phyloP scores from a whole-genome alignment of 2,888 invertebrate genomes.

The Chrysotoxum bicinctum region DNA sequence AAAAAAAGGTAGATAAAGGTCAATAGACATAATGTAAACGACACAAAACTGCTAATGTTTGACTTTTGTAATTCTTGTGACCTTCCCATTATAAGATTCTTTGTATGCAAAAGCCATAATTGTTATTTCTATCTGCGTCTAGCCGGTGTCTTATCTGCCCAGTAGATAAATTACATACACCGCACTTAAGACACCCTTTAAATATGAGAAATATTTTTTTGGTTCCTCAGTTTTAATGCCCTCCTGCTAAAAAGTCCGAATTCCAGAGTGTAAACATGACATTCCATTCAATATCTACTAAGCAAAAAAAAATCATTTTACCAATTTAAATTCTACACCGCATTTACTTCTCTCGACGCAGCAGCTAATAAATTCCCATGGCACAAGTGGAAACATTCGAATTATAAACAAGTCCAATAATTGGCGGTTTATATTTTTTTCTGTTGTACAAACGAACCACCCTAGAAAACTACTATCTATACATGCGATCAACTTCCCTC shows the following conservation, averaged over 20 bases:
- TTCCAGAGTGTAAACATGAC: not conserved
- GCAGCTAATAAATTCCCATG: slow-evolving; percentile 31
- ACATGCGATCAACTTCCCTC: not conserved
- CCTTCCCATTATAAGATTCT: too few species aligned
- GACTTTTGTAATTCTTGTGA: too few species aligned
- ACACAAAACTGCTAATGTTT: too few species aligned
- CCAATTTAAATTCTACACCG: slow-evolving; percentile 51
- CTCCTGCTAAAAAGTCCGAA: not conserved
- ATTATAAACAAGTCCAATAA: slow-evolving; percentile 40
- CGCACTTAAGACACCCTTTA: too few species aligned
- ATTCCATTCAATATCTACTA: not conserved
- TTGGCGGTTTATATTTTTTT: slow-evolving; percentile 1
- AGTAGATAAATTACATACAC: too few species aligned
- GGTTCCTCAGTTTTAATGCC: not conserved
- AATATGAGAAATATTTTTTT: not conserved
- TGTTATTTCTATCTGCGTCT: too few species aligned
- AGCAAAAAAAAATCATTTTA: not conserved
- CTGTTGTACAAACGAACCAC: slow-evolving; percentile 27
- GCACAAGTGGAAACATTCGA: slow-evolving; percentile 7
- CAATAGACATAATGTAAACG: too few species aligned
- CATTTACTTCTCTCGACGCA: not conserved
- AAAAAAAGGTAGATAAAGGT: too few species aligned
- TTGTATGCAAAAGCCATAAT: too few species aligned
- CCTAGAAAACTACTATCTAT: slow-evolving; percentile 35
- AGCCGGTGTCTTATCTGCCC: too few species aligned